Conservation (phyloP, 2,888 invertebrate species). For the Metacarcinus magister region DNA sequence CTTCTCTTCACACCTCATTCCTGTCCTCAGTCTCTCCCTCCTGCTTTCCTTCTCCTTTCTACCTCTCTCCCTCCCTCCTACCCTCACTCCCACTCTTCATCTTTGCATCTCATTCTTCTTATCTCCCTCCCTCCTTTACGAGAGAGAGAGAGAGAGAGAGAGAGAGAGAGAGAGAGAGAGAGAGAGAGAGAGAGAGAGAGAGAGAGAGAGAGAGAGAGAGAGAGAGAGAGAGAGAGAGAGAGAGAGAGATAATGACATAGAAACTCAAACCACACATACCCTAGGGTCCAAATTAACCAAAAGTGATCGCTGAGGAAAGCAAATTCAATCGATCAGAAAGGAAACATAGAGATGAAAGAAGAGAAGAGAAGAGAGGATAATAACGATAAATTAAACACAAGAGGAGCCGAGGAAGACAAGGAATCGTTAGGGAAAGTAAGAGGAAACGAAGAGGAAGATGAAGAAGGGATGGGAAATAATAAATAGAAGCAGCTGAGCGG, state of each 20-base stretch:
- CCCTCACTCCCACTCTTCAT: not conserved
- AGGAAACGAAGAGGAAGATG: not conserved
- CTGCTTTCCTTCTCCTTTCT: not conserved
- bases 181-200: slow-evolving; percentile 12
- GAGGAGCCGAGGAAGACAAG: not conserved
- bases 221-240: not conserved
- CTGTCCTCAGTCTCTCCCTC: not conserved
- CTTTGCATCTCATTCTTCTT: not conserved
- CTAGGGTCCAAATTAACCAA: no score
- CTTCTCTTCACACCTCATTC: slow-evolving; percentile 27
- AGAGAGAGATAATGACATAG: not conserved
- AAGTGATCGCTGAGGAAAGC: no score
- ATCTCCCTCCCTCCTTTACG: not conserved
- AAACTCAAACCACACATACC: not conserved
- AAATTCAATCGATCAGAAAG: no score
- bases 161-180: slow-evolving; percentile 26
- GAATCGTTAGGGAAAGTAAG: not conserved
- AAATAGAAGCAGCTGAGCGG: not conserved
- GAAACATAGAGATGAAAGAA: not conserved
- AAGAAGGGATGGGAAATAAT: not conserved
- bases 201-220: slow-evolving; percentile 2
- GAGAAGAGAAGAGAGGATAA: not conserved
- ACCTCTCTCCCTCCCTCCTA: not conserved
- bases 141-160: not conserved
- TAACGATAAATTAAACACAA: not conserved